These are phyloP conservation scores for Lacanobia oleracea DNA, from an alignment of 2,888 invertebrate species.

Conservation along the genomic window DNA sequence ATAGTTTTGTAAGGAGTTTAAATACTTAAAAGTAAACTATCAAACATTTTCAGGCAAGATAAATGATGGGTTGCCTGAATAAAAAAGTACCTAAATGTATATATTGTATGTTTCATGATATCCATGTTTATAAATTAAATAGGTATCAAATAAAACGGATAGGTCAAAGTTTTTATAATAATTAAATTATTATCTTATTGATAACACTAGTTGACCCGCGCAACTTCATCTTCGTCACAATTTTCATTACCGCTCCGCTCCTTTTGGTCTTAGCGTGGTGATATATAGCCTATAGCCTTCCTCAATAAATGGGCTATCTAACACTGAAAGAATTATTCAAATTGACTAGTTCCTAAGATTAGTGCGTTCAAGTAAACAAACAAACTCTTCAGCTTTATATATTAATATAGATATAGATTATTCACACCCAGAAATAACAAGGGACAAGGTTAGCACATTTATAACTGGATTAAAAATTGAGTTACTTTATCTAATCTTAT, in stretches of 20 bases:
- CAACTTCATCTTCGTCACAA: too few species aligned
- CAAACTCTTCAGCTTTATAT: too few species aligned
- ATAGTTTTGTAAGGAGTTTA: background rate
- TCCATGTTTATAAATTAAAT: background rate
- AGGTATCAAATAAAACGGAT: background rate
- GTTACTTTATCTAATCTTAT: constrained; percentile 43
- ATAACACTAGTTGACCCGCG: too few species aligned
- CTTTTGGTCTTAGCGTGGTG: too few species aligned
- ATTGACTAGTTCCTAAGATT: too few species aligned
- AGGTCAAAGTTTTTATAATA: background rate
- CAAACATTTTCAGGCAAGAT: background rate
- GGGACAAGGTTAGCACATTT: background rate
- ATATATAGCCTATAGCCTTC: too few species aligned
- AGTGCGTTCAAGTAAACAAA: too few species aligned
- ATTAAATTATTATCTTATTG: background rate
- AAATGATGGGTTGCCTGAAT: background rate
- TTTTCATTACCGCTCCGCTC: too few species aligned
- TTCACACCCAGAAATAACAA: background rate
- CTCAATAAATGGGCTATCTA: too few species aligned
- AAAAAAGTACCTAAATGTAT: background rate
- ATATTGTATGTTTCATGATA: too few species aligned
- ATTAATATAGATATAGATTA: too few species aligned
- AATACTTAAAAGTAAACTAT: background rate
- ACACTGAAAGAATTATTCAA: too few species aligned
- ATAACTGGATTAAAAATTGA: constrained; percentile 5